phyloP scores from a whole-genome alignment of 2,888 invertebrate genomes.

The Melieria picta region DNA sequence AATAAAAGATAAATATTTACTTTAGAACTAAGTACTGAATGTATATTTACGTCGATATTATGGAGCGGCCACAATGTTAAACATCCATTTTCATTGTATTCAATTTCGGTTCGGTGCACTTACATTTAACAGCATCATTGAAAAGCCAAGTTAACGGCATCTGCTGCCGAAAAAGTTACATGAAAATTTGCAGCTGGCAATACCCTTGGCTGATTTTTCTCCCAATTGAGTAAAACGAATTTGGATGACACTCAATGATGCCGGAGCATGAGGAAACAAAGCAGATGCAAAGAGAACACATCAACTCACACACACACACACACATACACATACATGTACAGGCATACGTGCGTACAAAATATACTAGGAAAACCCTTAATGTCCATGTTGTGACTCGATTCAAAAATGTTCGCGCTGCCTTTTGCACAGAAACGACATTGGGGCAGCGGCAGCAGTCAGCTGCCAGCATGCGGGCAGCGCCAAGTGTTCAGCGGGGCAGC shows the following conservation, averaged over 20 bases:
- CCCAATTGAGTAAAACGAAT: background rate
- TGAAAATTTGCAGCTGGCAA: constrained; percentile 21
- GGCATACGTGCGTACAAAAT: background rate
- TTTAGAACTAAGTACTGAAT: too few species aligned
- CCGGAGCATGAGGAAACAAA: background rate
- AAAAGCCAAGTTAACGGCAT: background rate
- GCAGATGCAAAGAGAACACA: constrained; percentile 4
- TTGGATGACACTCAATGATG: background rate
- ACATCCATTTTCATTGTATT: background rate
- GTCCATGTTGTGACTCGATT: background rate
- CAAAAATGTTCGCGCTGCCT: background rate
- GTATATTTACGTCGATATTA: too few species aligned
- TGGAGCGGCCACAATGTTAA: too few species aligned
- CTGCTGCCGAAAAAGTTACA: background rate
- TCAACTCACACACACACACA: constrained; percentile 3
- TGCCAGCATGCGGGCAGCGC: background rate
- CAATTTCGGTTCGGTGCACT: background rate
- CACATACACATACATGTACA: background rate
- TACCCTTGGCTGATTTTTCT: background rate
- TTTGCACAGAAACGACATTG: background rate
- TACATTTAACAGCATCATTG: background rate
- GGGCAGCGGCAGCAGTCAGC: background rate
- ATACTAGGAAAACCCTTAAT: background rate
- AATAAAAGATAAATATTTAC: too few species aligned
- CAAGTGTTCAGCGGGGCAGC: background rate